A percentile compares a stretch with the other conserved stretches of the same genome.
Evolutionary conservation across 2,797 vertebrate species (phyloP).

Genomic region (Microctenopoma lineatum): DNA sequence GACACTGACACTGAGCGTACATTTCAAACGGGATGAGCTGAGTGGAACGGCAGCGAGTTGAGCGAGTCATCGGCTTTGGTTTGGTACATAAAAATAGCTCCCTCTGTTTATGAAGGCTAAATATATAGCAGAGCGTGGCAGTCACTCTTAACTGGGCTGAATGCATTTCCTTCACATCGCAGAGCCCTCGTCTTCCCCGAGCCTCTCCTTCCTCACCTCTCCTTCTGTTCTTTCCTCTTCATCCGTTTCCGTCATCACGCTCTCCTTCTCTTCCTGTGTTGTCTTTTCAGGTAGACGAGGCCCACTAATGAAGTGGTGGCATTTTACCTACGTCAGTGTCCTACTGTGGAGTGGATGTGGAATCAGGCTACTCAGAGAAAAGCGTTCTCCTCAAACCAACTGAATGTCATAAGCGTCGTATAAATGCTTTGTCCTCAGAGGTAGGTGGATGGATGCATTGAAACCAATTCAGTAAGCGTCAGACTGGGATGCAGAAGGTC

Average conservation of each 20-base stretch:
- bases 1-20: slow-evolving; percentile 11
- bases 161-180: slow-evolving; percentile 40
- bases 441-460: slow-evolving; percentile 34
- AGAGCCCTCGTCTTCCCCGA: slow-evolving; percentile 19
- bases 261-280: slow-evolving; percentile 22
- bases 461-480: background rate
- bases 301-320: slow-evolving; percentile 67
- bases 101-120: slow-evolving; percentile 52
- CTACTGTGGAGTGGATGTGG: slow-evolving; percentile 48
- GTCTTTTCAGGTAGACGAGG: slow-evolving; percentile 60
- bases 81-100: slow-evolving; percentile 54
- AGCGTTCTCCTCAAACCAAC: slow-evolving; percentile 49
- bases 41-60: slow-evolving; percentile 9
- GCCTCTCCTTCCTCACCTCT: slow-evolving; percentile 14
- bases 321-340: slow-evolving; percentile 63
- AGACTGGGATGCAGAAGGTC: too few relatives aligned
- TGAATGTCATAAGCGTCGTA: slow-evolving; percentile 29
- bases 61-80: slow-evolving; percentile 29
- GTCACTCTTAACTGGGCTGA: slow-evolving; percentile 54
- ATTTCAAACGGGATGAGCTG: slow-evolving; percentile 6
- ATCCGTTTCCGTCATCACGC: slow-evolving; percentile 13
- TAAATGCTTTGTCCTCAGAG: slow-evolving; percentile 37
- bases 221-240: slow-evolving; percentile 9
- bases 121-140: slow-evolving; percentile 56
- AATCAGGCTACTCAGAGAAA: slow-evolving; percentile 46